These are phyloP conservation scores for Dicrurus megarhynchus DNA, from an alignment of 2,113 vertebrate species.

Conservation along the genomic window DNA sequence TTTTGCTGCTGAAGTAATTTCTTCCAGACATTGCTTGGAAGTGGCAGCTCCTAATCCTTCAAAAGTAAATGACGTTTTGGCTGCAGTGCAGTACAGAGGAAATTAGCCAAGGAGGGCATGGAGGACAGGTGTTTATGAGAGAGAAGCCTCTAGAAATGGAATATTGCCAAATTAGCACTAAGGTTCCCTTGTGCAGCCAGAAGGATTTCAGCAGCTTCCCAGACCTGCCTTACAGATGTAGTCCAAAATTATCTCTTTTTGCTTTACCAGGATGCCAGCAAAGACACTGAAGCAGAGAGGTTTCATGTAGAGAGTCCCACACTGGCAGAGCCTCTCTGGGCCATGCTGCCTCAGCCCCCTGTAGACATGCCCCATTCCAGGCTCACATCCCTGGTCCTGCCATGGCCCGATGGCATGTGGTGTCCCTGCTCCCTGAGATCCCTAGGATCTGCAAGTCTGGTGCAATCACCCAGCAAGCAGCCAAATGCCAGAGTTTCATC, in stretches of 20 bases:
- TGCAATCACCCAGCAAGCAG: background rate
- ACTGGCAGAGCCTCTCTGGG: accelerated
- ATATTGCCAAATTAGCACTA: background rate
- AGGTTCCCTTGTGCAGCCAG: background rate
- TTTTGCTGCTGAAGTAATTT: background rate
- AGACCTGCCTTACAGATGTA: background rate
- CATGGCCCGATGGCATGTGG: accelerated
- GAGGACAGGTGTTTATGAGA: background rate
- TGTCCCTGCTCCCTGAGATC: accelerated
- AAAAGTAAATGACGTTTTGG: background rate
- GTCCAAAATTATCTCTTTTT: background rate
- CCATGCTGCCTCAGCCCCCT: background rate
- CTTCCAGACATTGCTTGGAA: background rate
- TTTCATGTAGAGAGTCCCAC: background rate
- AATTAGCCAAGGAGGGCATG: background rate
- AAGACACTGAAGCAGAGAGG: background rate
- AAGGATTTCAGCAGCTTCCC: background rate
- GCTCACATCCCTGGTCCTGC: accelerated
- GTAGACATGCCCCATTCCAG: accelerated
- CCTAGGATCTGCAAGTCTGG: accelerated
- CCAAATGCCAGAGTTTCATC: background rate
- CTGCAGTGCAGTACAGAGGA: background rate
- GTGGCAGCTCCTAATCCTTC: background rate
- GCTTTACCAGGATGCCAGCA: background rate
- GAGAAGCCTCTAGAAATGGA: background rate